Conservation (phyloP, 2,113 vertebrate genomes). For the Lepisosteus oculatus region DNA sequence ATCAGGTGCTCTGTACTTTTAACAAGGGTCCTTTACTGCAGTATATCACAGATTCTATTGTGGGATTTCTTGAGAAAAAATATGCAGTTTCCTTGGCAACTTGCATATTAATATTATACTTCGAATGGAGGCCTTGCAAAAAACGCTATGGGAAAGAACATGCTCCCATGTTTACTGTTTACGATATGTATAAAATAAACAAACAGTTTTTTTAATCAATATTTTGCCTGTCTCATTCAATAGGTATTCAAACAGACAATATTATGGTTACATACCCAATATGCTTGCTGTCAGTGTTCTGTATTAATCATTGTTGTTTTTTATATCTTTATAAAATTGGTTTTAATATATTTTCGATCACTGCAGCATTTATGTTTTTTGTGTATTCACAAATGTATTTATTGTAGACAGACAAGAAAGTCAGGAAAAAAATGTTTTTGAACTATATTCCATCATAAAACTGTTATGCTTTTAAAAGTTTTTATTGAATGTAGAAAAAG, state of each 20-base stretch:
- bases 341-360: too few species aligned
- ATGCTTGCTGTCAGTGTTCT: background rate
- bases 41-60: slow-evolving; percentile 15
- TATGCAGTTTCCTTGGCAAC: slow-evolving; percentile 30
- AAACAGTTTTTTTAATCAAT: background rate
- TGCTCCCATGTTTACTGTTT: background rate
- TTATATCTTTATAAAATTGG: background rate
- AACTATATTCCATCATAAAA: too few species aligned
- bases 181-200: background rate
- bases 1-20: slow-evolving; percentile 15
- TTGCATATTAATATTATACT: slow-evolving; percentile 22
- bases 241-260: background rate
- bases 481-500: too few species aligned
- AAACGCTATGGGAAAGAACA: background rate
- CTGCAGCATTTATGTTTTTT: too few species aligned
- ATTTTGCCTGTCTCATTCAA: background rate
- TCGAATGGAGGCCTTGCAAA: slow-evolving; percentile 8
- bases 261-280: background rate
- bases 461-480: too few species aligned
- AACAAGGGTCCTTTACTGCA: slow-evolving; percentile 15
- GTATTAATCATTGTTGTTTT: background rate
- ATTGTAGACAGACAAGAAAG: too few species aligned
- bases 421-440: too few species aligned
- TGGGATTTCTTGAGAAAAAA: slow-evolving; percentile 21
- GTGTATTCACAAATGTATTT: too few species aligned